phyloP scores from a whole-genome alignment of 2,888 invertebrate species.

The Anoplius nigerrimus region DNA sequence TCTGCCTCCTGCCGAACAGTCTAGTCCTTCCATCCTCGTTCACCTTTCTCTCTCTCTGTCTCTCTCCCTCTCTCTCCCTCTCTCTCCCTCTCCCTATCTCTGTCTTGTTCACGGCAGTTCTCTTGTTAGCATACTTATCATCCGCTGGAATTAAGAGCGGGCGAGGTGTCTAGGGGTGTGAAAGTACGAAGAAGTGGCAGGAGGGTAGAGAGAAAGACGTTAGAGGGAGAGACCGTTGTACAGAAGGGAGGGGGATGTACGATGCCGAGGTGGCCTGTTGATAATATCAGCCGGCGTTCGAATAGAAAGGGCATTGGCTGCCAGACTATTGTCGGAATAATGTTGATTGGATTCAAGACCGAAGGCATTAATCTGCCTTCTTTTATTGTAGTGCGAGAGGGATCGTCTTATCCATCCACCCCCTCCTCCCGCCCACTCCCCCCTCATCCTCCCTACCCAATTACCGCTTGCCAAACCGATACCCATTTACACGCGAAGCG shows the following conservation, averaged over 20 bases:
- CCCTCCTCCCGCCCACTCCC: conserved; percentile 33
- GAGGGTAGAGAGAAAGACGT: conserved; percentile 57
- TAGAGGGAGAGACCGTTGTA: conserved; percentile 45
- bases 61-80: not conserved
- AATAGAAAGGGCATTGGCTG: conserved; percentile 71
- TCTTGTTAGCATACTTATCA: conserved; percentile 75
- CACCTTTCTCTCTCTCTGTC: not conserved
- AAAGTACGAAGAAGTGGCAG: conserved; percentile 34
- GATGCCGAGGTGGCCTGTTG: conserved; percentile 60
- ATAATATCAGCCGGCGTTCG: conserved; percentile 67
- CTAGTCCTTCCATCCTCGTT: too few species aligned
- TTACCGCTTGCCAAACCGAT: conserved; percentile 18
- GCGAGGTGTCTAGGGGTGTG: conserved; percentile 49
- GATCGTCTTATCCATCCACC: conserved; percentile 32
- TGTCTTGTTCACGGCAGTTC: conserved; percentile 49
- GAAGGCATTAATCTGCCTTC: conserved; percentile 75
- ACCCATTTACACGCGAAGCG: conserved; percentile 42
- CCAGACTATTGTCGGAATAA: conserved; percentile 74
- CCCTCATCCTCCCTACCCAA: not conserved
- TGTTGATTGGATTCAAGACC: conserved; percentile 75
- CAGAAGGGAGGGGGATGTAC: conserved; percentile 28
- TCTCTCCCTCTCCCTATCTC: not conserved
- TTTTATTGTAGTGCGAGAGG: conserved; percentile 70
- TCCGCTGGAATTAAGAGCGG: conserved; percentile 69
- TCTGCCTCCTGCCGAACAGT: too few species aligned